Conservation (phyloP, 1,140 invertebrate species). For the Hylaeus volcanicus region DNA sequence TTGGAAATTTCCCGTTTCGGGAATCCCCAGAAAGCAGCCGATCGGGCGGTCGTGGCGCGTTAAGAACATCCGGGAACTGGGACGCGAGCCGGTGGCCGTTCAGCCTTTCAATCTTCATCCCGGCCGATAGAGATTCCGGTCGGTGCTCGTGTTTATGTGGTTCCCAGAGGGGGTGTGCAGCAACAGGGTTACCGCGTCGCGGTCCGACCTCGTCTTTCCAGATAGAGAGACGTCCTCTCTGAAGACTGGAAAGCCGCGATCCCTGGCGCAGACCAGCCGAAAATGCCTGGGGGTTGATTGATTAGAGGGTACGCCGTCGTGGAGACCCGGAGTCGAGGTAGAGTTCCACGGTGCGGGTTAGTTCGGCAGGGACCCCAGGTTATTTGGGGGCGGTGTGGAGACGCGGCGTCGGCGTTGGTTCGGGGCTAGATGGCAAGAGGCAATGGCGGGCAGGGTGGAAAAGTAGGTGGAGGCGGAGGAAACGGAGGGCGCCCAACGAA, state of each 20-base stretch:
- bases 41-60: background rate
- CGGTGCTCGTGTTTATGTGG: slow-evolving; percentile 40
- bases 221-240: slow-evolving; percentile 65
- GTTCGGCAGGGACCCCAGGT: slow-evolving; percentile 77
- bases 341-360: slow-evolving; percentile 74
- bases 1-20: too few relatives aligned
- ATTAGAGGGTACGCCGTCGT: slow-evolving; percentile 77
- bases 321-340: slow-evolving; percentile 61
- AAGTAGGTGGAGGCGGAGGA: slow-evolving; percentile 57
- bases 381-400: slow-evolving; percentile 72
- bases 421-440: slow-evolving; percentile 34
- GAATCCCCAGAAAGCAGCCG: background rate
- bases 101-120: slow-evolving; percentile 57
- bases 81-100: slow-evolving; percentile 38
- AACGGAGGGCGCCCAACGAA: slow-evolving; percentile 49
- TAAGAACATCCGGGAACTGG: slow-evolving; percentile 53
- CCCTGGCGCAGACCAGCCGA: slow-evolving; percentile 66
- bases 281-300: slow-evolving; percentile 79
- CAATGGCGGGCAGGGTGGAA: slow-evolving; percentile 25
- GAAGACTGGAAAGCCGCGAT: slow-evolving; percentile 69
- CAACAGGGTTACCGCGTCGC: slow-evolving; percentile 60
- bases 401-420: slow-evolving; percentile 26
- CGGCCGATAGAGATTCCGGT: slow-evolving; percentile 56
- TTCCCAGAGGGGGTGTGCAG: slow-evolving; percentile 45
- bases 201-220: slow-evolving; percentile 57